phyloP scores from a whole-genome alignment of 2,113 vertebrate species.

The Sorex araneus region DNA sequence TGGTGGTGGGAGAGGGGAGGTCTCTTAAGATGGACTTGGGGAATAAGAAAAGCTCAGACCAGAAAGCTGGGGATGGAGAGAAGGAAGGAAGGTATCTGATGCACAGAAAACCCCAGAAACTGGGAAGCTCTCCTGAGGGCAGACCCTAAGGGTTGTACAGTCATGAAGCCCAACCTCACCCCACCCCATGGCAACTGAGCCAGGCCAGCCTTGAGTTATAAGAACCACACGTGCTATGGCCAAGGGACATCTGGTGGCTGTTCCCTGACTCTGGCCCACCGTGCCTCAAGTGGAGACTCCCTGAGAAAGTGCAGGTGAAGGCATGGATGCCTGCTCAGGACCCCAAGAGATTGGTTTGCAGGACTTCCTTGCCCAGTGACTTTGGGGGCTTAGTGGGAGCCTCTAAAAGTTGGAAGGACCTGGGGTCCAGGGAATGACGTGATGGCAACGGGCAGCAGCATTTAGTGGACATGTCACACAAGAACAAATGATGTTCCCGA shows the following conservation, averaged over 20 bases:
- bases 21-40: not conserved
- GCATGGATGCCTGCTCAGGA: not conserved
- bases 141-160: conserved; percentile 37
- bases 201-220: conserved; percentile 12
- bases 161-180: not conserved
- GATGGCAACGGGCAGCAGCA: not conserved
- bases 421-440: not conserved
- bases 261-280: not conserved
- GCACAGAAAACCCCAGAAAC: conserved; percentile 41
- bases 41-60: not conserved
- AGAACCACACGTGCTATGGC: conserved; percentile 14
- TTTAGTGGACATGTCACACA: not conserved
- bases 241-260: conserved; percentile 39
- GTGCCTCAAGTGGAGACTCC: conserved; percentile 11
- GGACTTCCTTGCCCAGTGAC: not conserved
- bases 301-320: conserved; percentile 22
- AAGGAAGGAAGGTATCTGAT: conserved; percentile 48
- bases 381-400: not conserved
- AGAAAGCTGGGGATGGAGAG: conserved; percentile 3
- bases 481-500: conserved; percentile 30
- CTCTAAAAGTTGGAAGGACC: not conserved
- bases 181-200: conserved; percentile 6
- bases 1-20: too few relatives aligned
- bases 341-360: not conserved
- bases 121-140: not conserved